Base-by-base conservation (phyloP, 2,797 vertebrate genomes). In the Bradypus variegatus region DNA sequence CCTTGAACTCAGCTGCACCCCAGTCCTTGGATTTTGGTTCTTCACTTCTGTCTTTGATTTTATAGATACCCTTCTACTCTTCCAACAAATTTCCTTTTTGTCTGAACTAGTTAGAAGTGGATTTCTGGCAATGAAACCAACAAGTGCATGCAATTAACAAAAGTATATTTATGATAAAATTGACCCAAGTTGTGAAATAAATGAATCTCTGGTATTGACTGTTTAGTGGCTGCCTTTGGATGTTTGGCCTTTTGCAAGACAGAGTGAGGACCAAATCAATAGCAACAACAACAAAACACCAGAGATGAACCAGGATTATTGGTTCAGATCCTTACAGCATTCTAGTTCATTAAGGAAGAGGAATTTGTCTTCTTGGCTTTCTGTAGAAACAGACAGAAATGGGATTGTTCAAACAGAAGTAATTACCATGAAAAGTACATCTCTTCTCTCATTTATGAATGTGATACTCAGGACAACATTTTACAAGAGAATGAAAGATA, bases 321-420 rank as follows among this genome's bases (percentile, higher is more conserved):
- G 84, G 53, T 78, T 93, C 48, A 60, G 75, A 76, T 58, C 86
- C 81, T 88, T 45, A 80, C 70, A 73, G 88, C 21, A 45, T 80
- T 72, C 72, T 69, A 50, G 53, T 85, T 89, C 53, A 12, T 50
- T 65, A 58, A 83, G 89, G 75, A 94, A 88, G 25, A 2, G 0
- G 91, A 89, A 65, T 53, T 75, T n/a, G 29, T 77, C 65, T 89
- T 89, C 50, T 89, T 60, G 73, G 82, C 82, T 91, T 73, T 41
- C 3, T 41, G 83, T 58, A 89, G 84, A 94, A 89, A 90, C 55
- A 90, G 83, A 91, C 91, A 92, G 90, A 87, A 88, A 80, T 1
- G 10, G n/a, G 29, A 93, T 91, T 94, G 91, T 94, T 95, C 73
- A 41, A 67, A 86, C 18, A 12, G 18, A 91, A 64, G 75, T 93